Base-by-base conservation (phyloP, 2,113 vertebrate species). In the Stigmatopora argus region DNA sequence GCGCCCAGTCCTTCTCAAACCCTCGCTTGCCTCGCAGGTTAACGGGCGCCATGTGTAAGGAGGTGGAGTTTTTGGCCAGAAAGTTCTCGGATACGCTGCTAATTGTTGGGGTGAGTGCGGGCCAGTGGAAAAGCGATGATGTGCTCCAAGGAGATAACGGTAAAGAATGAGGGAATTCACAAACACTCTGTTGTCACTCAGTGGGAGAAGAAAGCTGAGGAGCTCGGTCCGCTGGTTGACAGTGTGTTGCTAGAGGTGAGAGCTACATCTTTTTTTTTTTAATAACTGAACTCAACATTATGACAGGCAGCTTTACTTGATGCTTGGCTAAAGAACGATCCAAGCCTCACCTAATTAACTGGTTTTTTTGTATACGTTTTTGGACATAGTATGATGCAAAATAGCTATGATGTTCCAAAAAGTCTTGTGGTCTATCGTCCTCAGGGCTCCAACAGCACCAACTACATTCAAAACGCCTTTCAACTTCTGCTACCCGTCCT, bases 1-100 rank as follows among this genome's bases (percentile, higher is more conserved):
- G 19, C 2, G 46, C 14, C 3, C 18, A 14, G 8, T 31, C 66
- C 48, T 49, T 17, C 15, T 78, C 17, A 62, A 34, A 62, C 47
- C 1, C 9, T 11, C 8, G 52, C 68, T 72, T 62, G 21, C 35
- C 1, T 78, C 88, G 62, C 87, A 99, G 96, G 84, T 90, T 99
- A 85, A 97, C 95, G 34, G 85, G 87, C 71, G 94, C 95, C 64
- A 98, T 99, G 97, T 96, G 95, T 86, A 95, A 92, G 75, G 97
- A 98, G 89, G 94, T 99, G 68, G 87, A 90, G 46, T 91, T 90
- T 66, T 90, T 99, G 84, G 91, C 94, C 21, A 91, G 89, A 84
- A 95, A 90, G 85, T 99, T 97, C 87, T 92, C 89, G 0, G 89
- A 90, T 63, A 91, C 83, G 13, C 86, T 99, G 82, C 92, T 94